Evolutionary conservation across 2,797 vertebrate genomes (phyloP), one percentile per base, ranked within the genome.

Genomic region (Notolabrus celidotus): DNA sequence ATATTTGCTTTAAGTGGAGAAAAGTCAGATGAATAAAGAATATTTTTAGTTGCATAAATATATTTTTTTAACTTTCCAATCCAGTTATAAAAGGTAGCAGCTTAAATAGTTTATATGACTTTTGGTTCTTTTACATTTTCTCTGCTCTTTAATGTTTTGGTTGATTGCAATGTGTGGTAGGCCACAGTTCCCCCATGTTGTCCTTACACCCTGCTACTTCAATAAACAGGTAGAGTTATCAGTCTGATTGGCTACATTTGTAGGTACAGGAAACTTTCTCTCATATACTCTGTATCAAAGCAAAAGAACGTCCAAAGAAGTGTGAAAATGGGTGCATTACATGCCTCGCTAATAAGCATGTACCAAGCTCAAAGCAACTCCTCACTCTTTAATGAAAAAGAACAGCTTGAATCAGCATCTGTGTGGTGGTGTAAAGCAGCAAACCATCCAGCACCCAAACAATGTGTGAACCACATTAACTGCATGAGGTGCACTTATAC

Each of bases 391-490:
- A 10, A 20, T 43, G 27, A 19, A 53, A 60, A 67, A 36, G 38
- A 61, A 47, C 6, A 17, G 52, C 60, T 43, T 55, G 53, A 60
- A 61, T 54, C 63, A 80, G 81, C 73, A 72, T 75, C 78, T 69
- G 45, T 71, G 56, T 56, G 62, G 33, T 62, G 71, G 79, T 45
- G 66, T 66, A 58, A 74, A 71, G 62, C 58, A 68, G 80, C 57
- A 84, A 85, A 87, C 80, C 34, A 64, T 65, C 12, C 16, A 60
- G 57, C 69, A 67, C 75, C 77, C 57, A 54, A 84, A 86, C 86
- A 82, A 88, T 22, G 80, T 85, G 86, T 90, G 72, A 90, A 88
- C 31, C 39, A 55, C 74, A 87, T 84, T 79, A 88, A 89, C 62
- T 76, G 75, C 75, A 77, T 80, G 82, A 74, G 79, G 82, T 31